phyloP scores from a whole-genome alignment of 2,113 vertebrate genomes.

The Silurus meridionalis region DNA sequence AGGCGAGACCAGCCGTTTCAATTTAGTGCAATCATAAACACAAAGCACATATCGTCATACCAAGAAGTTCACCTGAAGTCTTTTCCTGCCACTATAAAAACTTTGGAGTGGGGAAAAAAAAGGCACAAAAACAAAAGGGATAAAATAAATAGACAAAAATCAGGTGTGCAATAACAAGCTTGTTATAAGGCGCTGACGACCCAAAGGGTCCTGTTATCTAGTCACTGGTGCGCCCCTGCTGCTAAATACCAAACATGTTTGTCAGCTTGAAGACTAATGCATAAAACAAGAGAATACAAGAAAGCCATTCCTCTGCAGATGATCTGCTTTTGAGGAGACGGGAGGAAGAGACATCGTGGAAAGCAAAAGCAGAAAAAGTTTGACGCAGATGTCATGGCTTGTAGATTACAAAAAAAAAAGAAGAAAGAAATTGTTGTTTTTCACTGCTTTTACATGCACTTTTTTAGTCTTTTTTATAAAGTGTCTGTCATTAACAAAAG shows the following conservation, averaged over 20 bases:
- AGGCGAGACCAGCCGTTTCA: background rate
- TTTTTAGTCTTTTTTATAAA: conserved; percentile 17
- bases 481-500: conserved; percentile 27
- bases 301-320: conserved; percentile 43
- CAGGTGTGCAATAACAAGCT: conserved; percentile 10
- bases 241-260: conserved; percentile 27
- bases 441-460: conserved; percentile 33
- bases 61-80: no score
- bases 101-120: background rate
- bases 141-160: conserved; percentile 30
- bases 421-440: background rate
- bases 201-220: conserved; percentile 32
- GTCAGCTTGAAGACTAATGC: conserved; percentile 30
- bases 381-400: conserved; percentile 5
- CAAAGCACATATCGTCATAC: background rate
- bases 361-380: conserved; percentile 10
- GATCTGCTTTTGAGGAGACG: conserved; percentile 16
- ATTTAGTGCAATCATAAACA: background rate
- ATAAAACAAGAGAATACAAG: conserved; percentile 44
- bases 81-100: no score
- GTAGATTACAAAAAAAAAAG: conserved; percentile 35
- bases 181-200: background rate
- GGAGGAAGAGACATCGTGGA: background rate
- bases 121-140: background rate
- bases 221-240: background rate